These are phyloP conservation scores for Platichthys flesus DNA, from an alignment of 2,113 vertebrate species.

Conservation along the genomic window DNA sequence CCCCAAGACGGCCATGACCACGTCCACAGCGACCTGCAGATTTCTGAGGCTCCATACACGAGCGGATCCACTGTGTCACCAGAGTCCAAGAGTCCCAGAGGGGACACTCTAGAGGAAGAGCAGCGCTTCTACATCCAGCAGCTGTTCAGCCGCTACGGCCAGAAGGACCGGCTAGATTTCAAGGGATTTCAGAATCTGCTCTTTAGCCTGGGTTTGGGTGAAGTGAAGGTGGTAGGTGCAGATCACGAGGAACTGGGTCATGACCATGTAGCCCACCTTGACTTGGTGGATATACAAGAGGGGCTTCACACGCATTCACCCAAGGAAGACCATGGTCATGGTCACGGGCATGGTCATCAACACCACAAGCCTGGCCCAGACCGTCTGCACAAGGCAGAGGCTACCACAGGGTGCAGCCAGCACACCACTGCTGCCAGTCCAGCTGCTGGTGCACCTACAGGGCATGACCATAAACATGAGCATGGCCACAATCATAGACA, in stretches of 20 bases:
- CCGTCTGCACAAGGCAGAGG: slow-evolving; percentile 28
- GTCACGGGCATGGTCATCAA: slow-evolving; percentile 24
- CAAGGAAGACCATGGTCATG: slow-evolving; percentile 63
- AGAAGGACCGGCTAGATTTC: slow-evolving; percentile 91
- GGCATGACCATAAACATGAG: slow-evolving; percentile 2
- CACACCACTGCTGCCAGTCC: slow-evolving; percentile 15
- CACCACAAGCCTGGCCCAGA: slow-evolving; percentile 38
- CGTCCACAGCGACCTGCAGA: slow-evolving; percentile 86
- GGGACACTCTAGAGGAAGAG: slow-evolving; percentile 86
- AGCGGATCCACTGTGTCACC: slow-evolving; percentile 46
- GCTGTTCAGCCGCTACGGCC: slow-evolving; percentile 91
- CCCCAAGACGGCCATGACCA: slow-evolving; percentile 61
- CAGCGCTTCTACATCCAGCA: slow-evolving; percentile 94
- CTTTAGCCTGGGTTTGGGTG: slow-evolving; percentile 91
- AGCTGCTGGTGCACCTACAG: background rate
- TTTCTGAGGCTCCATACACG: slow-evolving; percentile 85
- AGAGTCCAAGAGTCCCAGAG: slow-evolving; percentile 55
- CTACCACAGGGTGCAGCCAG: slow-evolving; percentile 23
- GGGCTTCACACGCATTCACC: slow-evolving; percentile 87
- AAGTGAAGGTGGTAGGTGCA: slow-evolving; percentile 89
- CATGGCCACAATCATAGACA: slow-evolving; percentile 25
- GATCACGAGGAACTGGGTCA: slow-evolving; percentile 94
- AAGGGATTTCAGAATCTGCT: slow-evolving; percentile 93
- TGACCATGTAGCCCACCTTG: slow-evolving; percentile 93
- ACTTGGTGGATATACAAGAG: slow-evolving; percentile 89